These are phyloP conservation scores for Brevimyrus niger DNA, from an alignment of 2,113 vertebrate species.

Conservation along the genomic window DNA sequence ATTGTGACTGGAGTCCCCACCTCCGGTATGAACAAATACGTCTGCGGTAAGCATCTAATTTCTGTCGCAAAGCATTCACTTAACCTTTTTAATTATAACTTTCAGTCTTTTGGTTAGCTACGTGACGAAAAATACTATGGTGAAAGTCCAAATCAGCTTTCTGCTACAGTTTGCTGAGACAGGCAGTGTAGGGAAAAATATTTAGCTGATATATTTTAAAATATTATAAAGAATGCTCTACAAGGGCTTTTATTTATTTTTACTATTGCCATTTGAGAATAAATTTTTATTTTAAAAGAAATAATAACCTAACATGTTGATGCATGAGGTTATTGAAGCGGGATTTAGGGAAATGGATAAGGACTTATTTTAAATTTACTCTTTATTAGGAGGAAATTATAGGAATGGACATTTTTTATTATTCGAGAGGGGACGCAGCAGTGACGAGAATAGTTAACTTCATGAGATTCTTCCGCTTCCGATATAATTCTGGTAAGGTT, in stretches of 20 bases:
- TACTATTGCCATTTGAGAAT: background rate
- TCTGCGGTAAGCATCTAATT: background rate
- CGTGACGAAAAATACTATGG: constrained; percentile 40
- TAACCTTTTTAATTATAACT: constrained; percentile 55
- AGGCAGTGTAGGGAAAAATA: background rate
- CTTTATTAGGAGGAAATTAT: background rate
- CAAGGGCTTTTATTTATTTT: background rate
- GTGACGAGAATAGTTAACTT: background rate
- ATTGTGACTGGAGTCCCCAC: no score
- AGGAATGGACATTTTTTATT: background rate
- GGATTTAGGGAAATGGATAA: background rate
- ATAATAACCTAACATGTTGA: background rate
- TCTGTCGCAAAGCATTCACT: constrained; percentile 31
- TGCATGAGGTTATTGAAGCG: background rate
- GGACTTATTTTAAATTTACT: background rate
- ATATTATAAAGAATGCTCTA: background rate
- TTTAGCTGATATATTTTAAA: background rate
- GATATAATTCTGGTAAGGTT: background rate
- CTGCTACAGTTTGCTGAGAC: background rate
- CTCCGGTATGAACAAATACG: background rate
- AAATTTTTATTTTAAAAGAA: background rate
- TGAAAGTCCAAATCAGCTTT: constrained; percentile 22
- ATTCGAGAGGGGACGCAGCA: background rate
- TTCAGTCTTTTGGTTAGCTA: constrained; percentile 43
- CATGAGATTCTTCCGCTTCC: background rate